Evolutionary conservation across 2,888 invertebrate genomes (phyloP), one percentile per base, ranked within the genome.

Genomic region (Phortica okadai): DNA sequence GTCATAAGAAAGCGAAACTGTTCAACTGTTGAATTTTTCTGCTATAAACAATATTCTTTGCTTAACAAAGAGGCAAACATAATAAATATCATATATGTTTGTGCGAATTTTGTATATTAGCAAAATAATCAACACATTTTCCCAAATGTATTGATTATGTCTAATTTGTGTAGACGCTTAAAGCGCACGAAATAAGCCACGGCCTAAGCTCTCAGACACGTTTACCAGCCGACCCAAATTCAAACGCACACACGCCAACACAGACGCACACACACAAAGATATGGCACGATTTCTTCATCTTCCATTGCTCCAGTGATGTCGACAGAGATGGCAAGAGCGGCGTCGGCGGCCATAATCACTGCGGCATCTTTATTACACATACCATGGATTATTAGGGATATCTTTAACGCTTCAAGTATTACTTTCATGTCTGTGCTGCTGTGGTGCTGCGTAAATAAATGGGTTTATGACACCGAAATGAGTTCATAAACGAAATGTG

Each of bases 311-410:
- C 42, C n/a, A 6, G 1, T 67, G 33, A 4, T 33, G 33, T 5
- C 33, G 33, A 5, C 33, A 33, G 2, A 4, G 33, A 33, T 33
- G 33, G 33, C 33, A 33, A 33, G 4, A 33, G 33, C 16, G 54
- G n/a, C 70, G 11, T 10, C 54, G 70, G n/a, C 67, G 70, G 11
- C 56, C 70, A 72, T 72, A 72, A 72, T 72, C 70, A 72, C 33
- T 54, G 70, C 70, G 70, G 70, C 70, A 72, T 44, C 70, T 72
- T 72, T 72, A 72, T 72, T 72, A 56, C 70, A 33, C 54, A 54
- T 33, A 14, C 70, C 70, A 72, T 72, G 70, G 70, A 72, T 72
- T 72, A 72, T 72, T 72, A 72, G 70, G 70, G 70, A 72, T 72
- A 72, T 72, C 25, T 72, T 72, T 56, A 72, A 72, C 70, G 70